These are phyloP conservation scores for Holothuria leucospilota DNA, from an alignment of 53 echinoderm and acorn worm genomes.

Conservation along the genomic window DNA sequence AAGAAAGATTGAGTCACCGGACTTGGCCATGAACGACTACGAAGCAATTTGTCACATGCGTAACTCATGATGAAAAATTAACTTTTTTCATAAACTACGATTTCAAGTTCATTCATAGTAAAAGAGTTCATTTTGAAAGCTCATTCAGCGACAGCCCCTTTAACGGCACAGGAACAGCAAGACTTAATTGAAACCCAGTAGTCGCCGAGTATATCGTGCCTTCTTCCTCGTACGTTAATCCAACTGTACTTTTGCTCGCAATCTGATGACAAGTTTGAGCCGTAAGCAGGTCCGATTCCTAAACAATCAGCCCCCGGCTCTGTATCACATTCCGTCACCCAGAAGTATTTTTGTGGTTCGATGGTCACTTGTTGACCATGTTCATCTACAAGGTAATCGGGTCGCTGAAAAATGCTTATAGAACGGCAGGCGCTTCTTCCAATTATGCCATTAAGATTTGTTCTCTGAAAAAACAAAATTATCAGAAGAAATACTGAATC, in stretches of 20 bases:
- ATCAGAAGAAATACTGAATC: not conserved
- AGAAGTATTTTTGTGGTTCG: slow-evolving; percentile 8
- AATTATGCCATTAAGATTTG: slow-evolving; percentile 4
- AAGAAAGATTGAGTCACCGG: no score
- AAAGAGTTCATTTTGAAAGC: no score
- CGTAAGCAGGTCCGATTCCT: slow-evolving; percentile 17
- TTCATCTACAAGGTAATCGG: slow-evolving; percentile 6
- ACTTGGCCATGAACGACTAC: no score
- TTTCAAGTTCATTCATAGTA: no score
- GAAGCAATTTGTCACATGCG: no score
- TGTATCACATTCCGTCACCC: slow-evolving; percentile 29
- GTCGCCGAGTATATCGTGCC: not conserved
- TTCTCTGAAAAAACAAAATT: not conserved
- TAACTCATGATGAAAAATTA: no score
- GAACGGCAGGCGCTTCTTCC: slow-evolving; percentile 1
- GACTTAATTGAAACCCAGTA: slow-evolving; percentile 32
- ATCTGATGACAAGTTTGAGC: not conserved
- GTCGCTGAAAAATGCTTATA: not conserved
- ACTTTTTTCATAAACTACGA: no score
- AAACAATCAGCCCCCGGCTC: not conserved
- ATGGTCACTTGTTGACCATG: not conserved
- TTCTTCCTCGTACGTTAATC: slow-evolving; percentile 8
- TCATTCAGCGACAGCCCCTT: no score
- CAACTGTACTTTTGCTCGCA: slow-evolving; percentile 39
- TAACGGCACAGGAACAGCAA: slow-evolving; percentile 30